Evolutionary conservation across 1,140 invertebrate species (phyloP), one percentile per base, ranked within the genome.

Genomic region (Caenorhabditis tropicalis): DNA sequence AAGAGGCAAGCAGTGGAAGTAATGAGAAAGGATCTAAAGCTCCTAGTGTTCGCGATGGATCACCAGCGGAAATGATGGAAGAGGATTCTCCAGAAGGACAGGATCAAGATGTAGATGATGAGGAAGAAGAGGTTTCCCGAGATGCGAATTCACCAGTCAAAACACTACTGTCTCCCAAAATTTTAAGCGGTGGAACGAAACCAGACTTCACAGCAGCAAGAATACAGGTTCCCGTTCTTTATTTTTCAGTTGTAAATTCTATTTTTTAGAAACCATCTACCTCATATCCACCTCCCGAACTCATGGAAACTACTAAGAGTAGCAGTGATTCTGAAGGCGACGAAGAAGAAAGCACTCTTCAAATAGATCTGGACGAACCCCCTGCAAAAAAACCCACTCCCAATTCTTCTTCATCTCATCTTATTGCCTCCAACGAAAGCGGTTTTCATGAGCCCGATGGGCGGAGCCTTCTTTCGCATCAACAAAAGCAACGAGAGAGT

Each of bases 91-190:
- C 65, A 43, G 65, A 74, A 74, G 65, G 65, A 15, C 65, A 74
- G n/a, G 65, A 74, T 46, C 65, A 24, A 12, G 65, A 74, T 74
- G 10, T 74, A 27, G 65, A 74, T 74, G 65, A 74, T 43, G 65
- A 74, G n/a, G 65, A 74, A 74, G 65, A 74, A 24, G 21, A 19
- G 10, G 36, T 46, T 21, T 7, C 7, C 7, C 33, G 33, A 10
- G 65, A 74, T 46, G 33, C 43, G 10, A 36, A 74, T 24, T 74
- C 65, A 10, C 36, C 65, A 10, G 36, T 74, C 7, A 74, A 43
- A 31, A 74, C 65, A 9, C 43, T 74, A 12, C 15, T 74, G 5
- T 74, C 65, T 5, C 65, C 65, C 6, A 74, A 43, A 12, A 74
- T 74, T 46, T 24, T 74, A 24, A 43, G 36, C 5, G 58, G 58